These are phyloP conservation scores for Dromius quadrimaculatus DNA, from an alignment of 2,888 invertebrate genomes.

Conservation along the genomic window DNA sequence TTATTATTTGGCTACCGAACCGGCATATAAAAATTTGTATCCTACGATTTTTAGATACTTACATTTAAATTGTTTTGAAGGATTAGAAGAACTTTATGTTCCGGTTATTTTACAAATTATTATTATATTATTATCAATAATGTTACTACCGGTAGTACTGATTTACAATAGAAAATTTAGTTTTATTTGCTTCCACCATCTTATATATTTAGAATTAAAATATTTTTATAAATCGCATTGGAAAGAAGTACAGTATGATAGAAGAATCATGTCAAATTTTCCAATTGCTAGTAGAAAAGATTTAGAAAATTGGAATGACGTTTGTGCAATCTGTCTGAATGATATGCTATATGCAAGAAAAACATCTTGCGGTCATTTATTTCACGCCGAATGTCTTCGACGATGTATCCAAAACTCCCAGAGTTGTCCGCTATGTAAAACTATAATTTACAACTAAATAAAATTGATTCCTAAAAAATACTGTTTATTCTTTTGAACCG, in stretches of 20 bases:
- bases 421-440: constrained; percentile 82
- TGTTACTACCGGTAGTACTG: constrained; percentile 64
- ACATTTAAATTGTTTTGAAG: constrained; percentile 75
- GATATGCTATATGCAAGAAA: constrained; percentile 78
- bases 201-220: constrained; percentile 71
- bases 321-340: constrained; percentile 82
- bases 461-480: constrained; percentile 60
- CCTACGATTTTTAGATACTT: constrained; percentile 70
- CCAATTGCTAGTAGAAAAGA: constrained; percentile 75
- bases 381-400: constrained; percentile 82
- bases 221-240: constrained; percentile 68
- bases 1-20: constrained; percentile 80
- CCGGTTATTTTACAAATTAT: constrained; percentile 74
- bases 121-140: constrained; percentile 68
- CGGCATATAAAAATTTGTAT: constrained; percentile 75
- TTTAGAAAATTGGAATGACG: constrained; percentile 77
- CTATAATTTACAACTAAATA: background rate
- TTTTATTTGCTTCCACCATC: constrained; percentile 70
- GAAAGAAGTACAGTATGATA: constrained; percentile 59
- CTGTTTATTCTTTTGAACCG: background rate
- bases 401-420: constrained; percentile 77
- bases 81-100: constrained; percentile 77
- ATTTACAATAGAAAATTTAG: constrained; percentile 66
- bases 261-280: constrained; percentile 61
- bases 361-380: constrained; percentile 83